Conservation (phyloP, 2,113 vertebrate species). For the Antennarius striatus region DNA sequence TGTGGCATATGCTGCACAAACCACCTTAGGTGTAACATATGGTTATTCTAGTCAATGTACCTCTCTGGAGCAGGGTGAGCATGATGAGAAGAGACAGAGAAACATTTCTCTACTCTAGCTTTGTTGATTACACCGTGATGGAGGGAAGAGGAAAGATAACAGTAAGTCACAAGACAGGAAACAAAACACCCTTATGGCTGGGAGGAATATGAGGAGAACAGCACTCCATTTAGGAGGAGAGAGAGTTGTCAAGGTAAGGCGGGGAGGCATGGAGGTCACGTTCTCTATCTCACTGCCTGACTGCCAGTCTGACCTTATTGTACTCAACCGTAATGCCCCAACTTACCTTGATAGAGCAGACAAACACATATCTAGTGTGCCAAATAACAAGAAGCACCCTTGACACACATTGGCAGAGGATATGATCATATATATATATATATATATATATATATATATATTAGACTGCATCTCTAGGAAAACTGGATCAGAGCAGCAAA, state of each 20-base stretch:
- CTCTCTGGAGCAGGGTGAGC: slow-evolving; percentile 23
- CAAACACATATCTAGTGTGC: slow-evolving; percentile 15
- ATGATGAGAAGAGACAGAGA: slow-evolving; percentile 16
- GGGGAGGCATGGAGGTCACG: slow-evolving; percentile 27
- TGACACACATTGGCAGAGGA: slow-evolving; percentile 11
- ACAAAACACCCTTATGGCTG: slow-evolving; percentile 13
- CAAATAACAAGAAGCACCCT: slow-evolving; percentile 25
- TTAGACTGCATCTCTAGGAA: slow-evolving; percentile 16
- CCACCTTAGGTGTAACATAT: slow-evolving; percentile 61
- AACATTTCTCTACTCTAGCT: slow-evolving; percentile 3
- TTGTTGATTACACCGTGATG: slow-evolving; percentile 18
- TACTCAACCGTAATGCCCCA: slow-evolving; percentile 42
- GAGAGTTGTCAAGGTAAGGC: slow-evolving; percentile 17
- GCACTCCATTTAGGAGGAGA: slow-evolving; percentile 17
- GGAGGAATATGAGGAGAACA: background rate
- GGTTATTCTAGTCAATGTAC: slow-evolving; percentile 31
- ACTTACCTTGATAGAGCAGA: slow-evolving; percentile 16
- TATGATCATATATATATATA: background rate
- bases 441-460: background rate
- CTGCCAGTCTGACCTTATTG: slow-evolving; percentile 60
- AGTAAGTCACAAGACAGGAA: background rate
- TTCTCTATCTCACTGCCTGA: slow-evolving; percentile 42
- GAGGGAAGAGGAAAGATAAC: slow-evolving; percentile 19
- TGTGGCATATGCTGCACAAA: slow-evolving; percentile 41
- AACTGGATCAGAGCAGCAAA: slow-evolving; percentile 26